A percentile compares a stretch with the other conserved stretches of the same genome.
Conservation (phyloP, 1,140 invertebrate species). For the Octopus sinensis region DNA sequence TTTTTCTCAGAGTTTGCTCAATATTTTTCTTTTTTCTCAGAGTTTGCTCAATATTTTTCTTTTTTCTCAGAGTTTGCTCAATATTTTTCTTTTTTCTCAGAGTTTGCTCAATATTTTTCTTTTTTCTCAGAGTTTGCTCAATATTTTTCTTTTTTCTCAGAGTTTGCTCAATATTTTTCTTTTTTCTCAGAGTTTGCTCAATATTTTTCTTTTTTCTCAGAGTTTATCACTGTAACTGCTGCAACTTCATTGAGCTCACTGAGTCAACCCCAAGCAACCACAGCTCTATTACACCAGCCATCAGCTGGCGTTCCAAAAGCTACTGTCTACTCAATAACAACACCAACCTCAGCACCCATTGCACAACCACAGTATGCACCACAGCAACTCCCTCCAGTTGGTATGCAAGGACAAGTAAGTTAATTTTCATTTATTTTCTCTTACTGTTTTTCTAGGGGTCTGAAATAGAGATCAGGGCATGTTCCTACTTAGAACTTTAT, state of each 20-base stretch:
- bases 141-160: not conserved
- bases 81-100: conserved; percentile 11
- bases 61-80: conserved; percentile 19
- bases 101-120: not conserved
- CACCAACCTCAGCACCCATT: conserved; percentile 10
- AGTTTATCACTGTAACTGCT: conserved; percentile 22
- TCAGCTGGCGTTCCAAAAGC: conserved; percentile 17
- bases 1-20: conserved; percentile 21
- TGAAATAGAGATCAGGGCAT: not conserved
- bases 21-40: conserved; percentile 14
- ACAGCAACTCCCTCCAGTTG: conserved; percentile 27
- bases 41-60: not conserved
- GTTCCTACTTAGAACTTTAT: not conserved
- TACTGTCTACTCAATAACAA: conserved; percentile 27
- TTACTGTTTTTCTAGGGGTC: not conserved
- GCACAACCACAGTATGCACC: conserved; percentile 30
- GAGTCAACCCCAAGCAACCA: conserved; percentile 16
- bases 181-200: not conserved
- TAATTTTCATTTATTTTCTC: not conserved
- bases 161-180: too few relatives aligned
- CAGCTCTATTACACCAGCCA: conserved; percentile 18
- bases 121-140: not conserved
- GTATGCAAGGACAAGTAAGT: conserved; percentile 33
- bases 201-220: conserved; percentile 11
- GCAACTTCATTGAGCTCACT: conserved; percentile 12